Evolutionary conservation across 2,797 vertebrate species (phyloP), one percentile per base, ranked within the genome.

Genomic region (Merluccius polli): DNA sequence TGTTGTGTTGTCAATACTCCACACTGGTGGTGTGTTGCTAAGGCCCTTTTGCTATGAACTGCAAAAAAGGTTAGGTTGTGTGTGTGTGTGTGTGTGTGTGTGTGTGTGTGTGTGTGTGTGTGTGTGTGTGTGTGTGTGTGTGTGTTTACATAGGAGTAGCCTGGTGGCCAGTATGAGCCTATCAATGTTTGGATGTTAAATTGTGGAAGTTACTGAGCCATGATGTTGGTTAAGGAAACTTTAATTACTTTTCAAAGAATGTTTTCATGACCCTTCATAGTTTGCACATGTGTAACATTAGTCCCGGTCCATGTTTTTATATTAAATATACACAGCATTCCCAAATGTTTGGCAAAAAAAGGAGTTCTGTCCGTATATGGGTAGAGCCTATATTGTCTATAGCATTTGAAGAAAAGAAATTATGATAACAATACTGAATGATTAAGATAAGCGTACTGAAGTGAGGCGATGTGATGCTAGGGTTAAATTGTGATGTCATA

Each of bases 1-100:
- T 82, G 79, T 81, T 79, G 78, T 77, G 80, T 27, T 84, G 82
- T 81, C 41, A 71, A 76, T 75, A 80, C 75, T 81, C 82, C 81
- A 71, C 71, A n/a, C 72, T 35, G 70, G 73, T 52, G 74, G 52
- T 73, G 65, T 44, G 77, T 63, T 71, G 77, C 21, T 16, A 68
- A 21, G 82, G 52, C 70, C 69, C 79, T 82, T 69, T 13, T 16
- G n/a, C 48, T 24, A 59, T 59, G 48, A n/a, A 63, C 59, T 24
- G n/a, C n/a, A 27, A 63, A 3, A 63, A 24, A 63, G 59, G 59
- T 63, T 24, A 12, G 24, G 12, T 24, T 63, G 59, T 27, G 59
- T 63, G 59, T 59, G 21, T n/a, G 52, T 63, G 59, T 63, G 59
- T 63, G 59, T 27, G n/a, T 63, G n/a, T 27, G 59, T 63, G 59